Conservation (phyloP, 2,797 vertebrate genomes). For the Oceanodroma leucorhoa region DNA sequence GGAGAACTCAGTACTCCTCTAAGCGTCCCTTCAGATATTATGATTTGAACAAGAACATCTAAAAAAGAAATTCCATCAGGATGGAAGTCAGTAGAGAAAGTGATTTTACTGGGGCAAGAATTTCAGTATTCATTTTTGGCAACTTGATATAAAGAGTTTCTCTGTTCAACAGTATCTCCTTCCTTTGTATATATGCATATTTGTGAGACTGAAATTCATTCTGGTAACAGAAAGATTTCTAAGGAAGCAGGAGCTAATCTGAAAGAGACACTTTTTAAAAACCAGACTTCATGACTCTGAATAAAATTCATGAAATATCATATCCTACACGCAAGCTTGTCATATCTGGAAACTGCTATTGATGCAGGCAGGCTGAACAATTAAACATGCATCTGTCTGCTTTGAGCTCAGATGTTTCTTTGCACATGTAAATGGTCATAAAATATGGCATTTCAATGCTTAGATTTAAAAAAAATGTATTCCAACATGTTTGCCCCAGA, state of each 20-base stretch:
- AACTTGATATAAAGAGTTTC: neutral
- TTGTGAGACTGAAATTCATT: neutral
- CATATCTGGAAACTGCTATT: neutral
- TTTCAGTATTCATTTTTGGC: neutral
- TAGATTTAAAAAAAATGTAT: neutral
- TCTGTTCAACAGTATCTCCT: neutral
- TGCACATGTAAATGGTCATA: neutral
- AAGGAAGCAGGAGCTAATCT: neutral
- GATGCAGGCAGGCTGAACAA: neutral
- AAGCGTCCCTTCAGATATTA: neutral
- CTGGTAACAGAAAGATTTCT: neutral
- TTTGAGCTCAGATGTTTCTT: neutral
- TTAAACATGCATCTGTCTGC: neutral
- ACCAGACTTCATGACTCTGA: neutral
- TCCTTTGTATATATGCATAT: neutral
- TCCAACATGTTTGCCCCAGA: neutral
- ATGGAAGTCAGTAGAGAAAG: neutral
- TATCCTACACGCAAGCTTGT: neutral
- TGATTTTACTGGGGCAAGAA: neutral
- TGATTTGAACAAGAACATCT: neutral
- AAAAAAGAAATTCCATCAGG: neutral
- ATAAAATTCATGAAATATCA: neutral
- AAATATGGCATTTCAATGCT: neutral
- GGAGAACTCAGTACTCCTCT: neutral
- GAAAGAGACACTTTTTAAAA: neutral